phyloP scores from a whole-genome alignment of 2,797 vertebrate species.

The Sebastes steindachneri region DNA sequence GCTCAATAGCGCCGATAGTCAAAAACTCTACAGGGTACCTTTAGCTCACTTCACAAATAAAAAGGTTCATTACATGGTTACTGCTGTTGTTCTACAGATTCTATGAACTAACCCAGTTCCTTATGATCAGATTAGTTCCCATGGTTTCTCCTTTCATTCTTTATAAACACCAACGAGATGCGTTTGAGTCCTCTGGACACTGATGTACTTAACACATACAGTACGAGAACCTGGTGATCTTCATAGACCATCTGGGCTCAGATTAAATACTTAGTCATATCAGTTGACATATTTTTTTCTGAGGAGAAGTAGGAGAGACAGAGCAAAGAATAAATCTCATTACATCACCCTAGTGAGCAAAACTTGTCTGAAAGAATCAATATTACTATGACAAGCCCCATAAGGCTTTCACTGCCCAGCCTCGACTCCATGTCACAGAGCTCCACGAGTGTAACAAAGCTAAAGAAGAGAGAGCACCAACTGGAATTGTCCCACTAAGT shows the following conservation, averaged over 20 bases:
- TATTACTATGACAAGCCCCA: conserved; percentile 13
- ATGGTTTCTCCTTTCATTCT: not conserved
- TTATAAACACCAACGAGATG: not conserved
- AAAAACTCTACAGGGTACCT: not conserved
- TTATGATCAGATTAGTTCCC: not conserved
- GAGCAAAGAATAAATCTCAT: conserved; percentile 24
- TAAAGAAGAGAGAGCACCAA: not conserved
- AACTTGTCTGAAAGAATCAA: conserved; percentile 40
- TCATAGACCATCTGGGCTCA: conserved; percentile 32
- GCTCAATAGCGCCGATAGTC: not conserved
- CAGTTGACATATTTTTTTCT: conserved; percentile 6
- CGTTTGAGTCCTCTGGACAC: not conserved
- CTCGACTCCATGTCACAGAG: not conserved
- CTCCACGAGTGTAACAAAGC: conserved; percentile 16
- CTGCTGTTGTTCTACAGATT: not conserved
- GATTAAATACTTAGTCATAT: conserved; percentile 47
- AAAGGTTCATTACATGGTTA: not conserved
- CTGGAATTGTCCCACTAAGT: not conserved
- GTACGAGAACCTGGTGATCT: conserved; percentile 10
- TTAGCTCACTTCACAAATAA: not conserved
- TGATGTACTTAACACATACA: conserved; percentile 16
- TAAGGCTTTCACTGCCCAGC: not conserved
- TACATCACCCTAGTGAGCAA: conserved; percentile 13
- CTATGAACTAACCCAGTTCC: not conserved
- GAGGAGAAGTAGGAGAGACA: not conserved